These are phyloP conservation scores for Sandelia bainsii DNA, from an alignment of 2,797 vertebrate genomes.

Conservation along the genomic window DNA sequence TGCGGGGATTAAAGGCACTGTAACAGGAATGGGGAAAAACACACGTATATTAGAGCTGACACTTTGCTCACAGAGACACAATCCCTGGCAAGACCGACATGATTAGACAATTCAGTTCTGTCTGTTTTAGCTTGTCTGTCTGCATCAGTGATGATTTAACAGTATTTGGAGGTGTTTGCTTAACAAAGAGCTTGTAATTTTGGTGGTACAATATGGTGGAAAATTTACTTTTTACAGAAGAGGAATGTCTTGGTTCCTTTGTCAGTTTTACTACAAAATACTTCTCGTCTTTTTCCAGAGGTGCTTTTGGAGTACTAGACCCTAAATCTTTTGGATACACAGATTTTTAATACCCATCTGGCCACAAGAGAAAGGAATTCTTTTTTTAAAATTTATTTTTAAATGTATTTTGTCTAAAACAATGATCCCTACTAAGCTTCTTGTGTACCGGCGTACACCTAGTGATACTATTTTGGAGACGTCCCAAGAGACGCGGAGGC, in stretches of 20 bases:
- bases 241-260: background rate
- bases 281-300: conserved; percentile 13
- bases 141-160: conserved; percentile 5
- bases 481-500: conserved; percentile 77
- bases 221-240: background rate
- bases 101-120: conserved; percentile 28
- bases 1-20: conserved; percentile 71
- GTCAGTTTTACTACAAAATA: conserved; percentile 17
- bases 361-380: conserved; percentile 10
- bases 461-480: conserved; percentile 76
- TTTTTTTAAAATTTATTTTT: background rate
- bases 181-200: background rate
- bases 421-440: conserved; percentile 93
- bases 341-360: conserved; percentile 9
- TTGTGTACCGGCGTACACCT: conserved; percentile 86
- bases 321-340: conserved; percentile 30
- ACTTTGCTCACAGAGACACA: conserved; percentile 56
- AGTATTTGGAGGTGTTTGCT: conserved; percentile 9
- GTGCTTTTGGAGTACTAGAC: conserved; percentile 22
- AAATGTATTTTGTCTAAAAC: conserved; percentile 15
- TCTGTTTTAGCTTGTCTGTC: conserved; percentile 17
- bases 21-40: conserved; percentile 44
- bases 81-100: conserved; percentile 28
- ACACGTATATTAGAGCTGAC: conserved; percentile 61
- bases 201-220: background rate